A percentile compares a stretch with the other conserved stretches of the same genome.
These are phyloP conservation scores for Drosophila emarginata DNA, from an alignment of 2,888 invertebrate species.

Conservation along the genomic window DNA sequence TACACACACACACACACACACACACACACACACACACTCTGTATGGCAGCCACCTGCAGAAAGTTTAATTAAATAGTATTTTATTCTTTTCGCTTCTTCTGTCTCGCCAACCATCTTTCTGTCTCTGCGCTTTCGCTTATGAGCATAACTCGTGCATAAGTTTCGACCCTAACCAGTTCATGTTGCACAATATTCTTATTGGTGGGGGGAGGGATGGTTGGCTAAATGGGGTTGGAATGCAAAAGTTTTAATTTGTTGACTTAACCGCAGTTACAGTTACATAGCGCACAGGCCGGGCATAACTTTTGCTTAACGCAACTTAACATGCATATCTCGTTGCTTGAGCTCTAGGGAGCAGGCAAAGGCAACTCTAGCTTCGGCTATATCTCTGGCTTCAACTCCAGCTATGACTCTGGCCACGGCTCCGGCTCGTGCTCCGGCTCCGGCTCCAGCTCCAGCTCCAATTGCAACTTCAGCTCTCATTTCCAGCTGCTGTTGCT, in stretches of 20 bases:
- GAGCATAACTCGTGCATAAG: conserved; percentile 73
- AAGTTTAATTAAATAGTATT: conserved; percentile 76
- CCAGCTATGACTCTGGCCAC: not conserved
- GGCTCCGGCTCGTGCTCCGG: not conserved
- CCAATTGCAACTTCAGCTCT: conserved; percentile 23
- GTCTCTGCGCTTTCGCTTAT: conserved; percentile 47
- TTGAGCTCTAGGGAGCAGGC: conserved; percentile 9
- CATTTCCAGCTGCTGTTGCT: conserved; percentile 27
- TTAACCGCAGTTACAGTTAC: conserved; percentile 78
- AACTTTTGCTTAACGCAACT: conserved; percentile 75
- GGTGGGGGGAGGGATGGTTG: conserved; percentile 11
- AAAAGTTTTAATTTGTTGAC: conserved; percentile 78
- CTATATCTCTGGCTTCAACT: not conserved
- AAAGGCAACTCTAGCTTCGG: not conserved
- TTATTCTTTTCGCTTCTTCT: conserved; percentile 49
- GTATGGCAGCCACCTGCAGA: conserved; percentile 56
- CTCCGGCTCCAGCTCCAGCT: conserved; percentile 23
- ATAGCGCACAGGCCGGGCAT: conserved; percentile 55
- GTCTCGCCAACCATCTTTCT: conserved; percentile 4
- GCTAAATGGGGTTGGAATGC: not conserved
- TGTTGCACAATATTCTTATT: conserved; percentile 27
- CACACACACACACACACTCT: conserved; percentile 18
- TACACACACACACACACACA: conserved; percentile 17
- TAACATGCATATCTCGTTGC: conserved; percentile 77
- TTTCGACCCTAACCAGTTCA: conserved; percentile 35